Evolutionary conservation across 2,797 vertebrate genomes (phyloP).

Genomic region (Enteromius mattozi): DNA sequence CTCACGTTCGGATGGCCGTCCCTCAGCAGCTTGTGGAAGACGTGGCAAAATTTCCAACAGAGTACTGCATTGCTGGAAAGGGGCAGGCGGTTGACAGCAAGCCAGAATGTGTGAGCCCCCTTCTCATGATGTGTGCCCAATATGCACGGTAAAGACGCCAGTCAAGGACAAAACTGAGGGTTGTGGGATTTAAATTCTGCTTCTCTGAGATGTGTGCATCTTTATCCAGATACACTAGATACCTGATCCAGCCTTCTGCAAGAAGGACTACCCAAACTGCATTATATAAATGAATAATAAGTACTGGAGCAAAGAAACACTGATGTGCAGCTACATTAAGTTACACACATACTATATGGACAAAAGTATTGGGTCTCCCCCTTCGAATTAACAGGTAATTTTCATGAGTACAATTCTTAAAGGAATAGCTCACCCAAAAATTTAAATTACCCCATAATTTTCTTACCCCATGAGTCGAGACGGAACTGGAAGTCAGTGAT

Average conservation of each 20-base stretch:
- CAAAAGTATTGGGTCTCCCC: not conserved
- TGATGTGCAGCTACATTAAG: not conserved
- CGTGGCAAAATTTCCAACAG: constrained; percentile 99
- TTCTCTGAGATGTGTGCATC: not conserved
- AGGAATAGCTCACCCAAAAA: no score
- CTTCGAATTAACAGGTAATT: not conserved
- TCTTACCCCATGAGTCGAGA: no score
- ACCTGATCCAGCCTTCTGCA: not conserved
- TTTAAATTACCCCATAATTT: no score
- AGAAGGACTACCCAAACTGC: not conserved
- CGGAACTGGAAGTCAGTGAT: no score
- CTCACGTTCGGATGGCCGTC: constrained; percentile 94
- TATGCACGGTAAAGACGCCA: constrained; percentile 86
- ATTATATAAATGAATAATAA: not conserved
- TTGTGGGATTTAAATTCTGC: not conserved
- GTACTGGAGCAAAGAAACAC: not conserved
- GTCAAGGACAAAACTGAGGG: constrained; percentile 71
- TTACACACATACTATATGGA: not conserved
- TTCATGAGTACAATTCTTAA: no score
- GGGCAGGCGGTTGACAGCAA: constrained; percentile 90
- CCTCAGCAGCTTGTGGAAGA: constrained; percentile 97
- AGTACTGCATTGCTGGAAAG: constrained; percentile 97
- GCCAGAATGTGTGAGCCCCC: constrained; percentile 97
- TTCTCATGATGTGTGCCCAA: constrained; percentile 98
- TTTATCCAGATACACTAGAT: not conserved